phyloP scores from a whole-genome alignment of 2,113 vertebrate genomes.

The Brachyistius frenatus region DNA sequence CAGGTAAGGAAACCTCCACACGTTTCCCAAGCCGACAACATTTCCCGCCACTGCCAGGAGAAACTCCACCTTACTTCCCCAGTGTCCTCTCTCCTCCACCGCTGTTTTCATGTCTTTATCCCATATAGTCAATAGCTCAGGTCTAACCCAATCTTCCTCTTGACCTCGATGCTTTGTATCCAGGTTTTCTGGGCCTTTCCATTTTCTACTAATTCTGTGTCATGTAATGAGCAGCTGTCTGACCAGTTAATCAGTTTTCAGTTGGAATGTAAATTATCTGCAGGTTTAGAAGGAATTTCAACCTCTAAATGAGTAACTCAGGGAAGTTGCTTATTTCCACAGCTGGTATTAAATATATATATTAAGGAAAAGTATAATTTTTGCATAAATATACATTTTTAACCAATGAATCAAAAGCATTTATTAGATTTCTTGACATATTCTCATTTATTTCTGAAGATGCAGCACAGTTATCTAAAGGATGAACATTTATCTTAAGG shows the following conservation, averaged over 20 bases:
- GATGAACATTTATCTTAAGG: too few relatives aligned
- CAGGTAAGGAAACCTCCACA: constrained; percentile 85
- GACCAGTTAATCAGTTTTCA: constrained; percentile 52
- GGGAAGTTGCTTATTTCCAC: too few relatives aligned
- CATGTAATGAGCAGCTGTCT: constrained; percentile 41
- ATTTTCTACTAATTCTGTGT: background rate
- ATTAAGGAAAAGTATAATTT: too few relatives aligned
- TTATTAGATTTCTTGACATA: too few relatives aligned
- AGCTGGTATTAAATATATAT: too few relatives aligned
- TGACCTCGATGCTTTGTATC: rapidly evolving
- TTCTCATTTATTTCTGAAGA: too few relatives aligned
- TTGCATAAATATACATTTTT: too few relatives aligned
- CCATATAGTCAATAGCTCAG: constrained; percentile 11
- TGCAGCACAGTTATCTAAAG: too few relatives aligned
- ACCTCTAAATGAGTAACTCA: background rate
- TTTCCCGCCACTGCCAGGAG: constrained; percentile 82
- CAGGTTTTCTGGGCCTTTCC: background rate
- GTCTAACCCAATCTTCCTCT: background rate
- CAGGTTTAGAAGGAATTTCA: background rate
- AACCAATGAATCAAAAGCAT: too few relatives aligned
- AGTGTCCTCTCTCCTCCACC: constrained; percentile 80
- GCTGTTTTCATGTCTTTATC: background rate
- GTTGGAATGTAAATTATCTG: constrained; percentile 25
- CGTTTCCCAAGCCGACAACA: constrained; percentile 83
- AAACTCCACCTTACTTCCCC: constrained; percentile 80